Base-by-base conservation (phyloP, 2,113 vertebrate genomes). In the Oreotrochilus melanogaster region DNA sequence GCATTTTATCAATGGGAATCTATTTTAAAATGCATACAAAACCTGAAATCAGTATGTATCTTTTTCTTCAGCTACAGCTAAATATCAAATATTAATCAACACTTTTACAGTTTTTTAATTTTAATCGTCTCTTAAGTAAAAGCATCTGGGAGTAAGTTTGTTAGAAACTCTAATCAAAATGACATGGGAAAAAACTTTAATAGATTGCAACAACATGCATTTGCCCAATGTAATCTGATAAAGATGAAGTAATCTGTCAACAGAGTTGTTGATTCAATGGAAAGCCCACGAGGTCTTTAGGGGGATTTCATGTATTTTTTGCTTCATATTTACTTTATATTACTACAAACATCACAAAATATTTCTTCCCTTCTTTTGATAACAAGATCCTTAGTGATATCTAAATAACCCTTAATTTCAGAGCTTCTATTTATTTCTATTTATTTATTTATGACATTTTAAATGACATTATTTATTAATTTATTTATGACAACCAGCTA, bases 281-380 rank as follows among this genome's bases (percentile, higher is more conserved):
- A 23, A 92, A 92, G 7, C 54, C 13, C 13, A 6, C 31, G 33
- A 31, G 2, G 9, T 37, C 2, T 64, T 35, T 5, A 90, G 47
- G 3, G 4, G 2, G 16, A 19, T 2, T 18, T 89, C 25, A 3
- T 60, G 16, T 35, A 4, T 18, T 62, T 47, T 54, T 53, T 93
- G 18, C n/a, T 93, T 21, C n/a, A 24, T 64, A 76, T 92, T 84
- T 94, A 89, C 48, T 93, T 88, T 74, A 88, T 74, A 17, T 69
- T 71, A 65, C 67, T 90, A 25, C 15, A 28, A 47, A 33, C 24
- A 54, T 2, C 18, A 71, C 69, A 93, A 96, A 92, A 94, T 95
- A 95, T 47, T 90, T 94, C 60, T 88, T 96, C 37, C 5, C 30
- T 88, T 93, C 71, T 93, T 95, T 86, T 90, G 79, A 92, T 79